Evolutionary conservation across 2,113 vertebrate genomes (phyloP), one percentile per base, ranked within the genome.

Genomic region (Apaloderma vittatum): DNA sequence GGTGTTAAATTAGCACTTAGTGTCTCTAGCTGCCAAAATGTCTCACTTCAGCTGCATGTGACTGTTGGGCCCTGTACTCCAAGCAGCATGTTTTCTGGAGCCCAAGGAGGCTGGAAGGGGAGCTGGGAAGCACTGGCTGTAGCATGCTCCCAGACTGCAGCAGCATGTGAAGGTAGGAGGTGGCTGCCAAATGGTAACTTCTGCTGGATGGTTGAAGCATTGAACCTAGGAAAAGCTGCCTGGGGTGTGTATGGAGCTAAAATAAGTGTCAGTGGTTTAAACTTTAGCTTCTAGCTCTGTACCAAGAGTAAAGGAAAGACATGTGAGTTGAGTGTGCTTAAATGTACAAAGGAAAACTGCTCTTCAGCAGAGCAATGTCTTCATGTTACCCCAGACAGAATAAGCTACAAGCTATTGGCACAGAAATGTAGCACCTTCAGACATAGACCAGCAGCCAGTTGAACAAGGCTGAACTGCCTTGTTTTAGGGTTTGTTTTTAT

Each of bases 111-210:
- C 63, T 81, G 76, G 66, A 40, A 34, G 32, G 72, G 32, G 30
- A 79, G 58, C 26, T 51, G 49, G 62, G n/a, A 68, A 77, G n/a
- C 27, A 9, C 9, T 3, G 1, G 3, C 27, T 0, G 0, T 22
- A 7, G 9, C 51, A 43, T 5, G 3, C 24, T 76, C 48, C 11
- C 26, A 27, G 21, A 1, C 18, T 13, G 18, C 1, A 3, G 27
- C 27, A 68, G 48, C 1, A 0, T 22, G 16, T 30, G 66, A 57
- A 88, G 46, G 13, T 3, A 6, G 51, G 72, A 70, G 43, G 12
- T 66, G 36, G n/a, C 83, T 86, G 63, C 68, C 46, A 32, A 59
- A 29, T 43, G 29, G 26, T 30, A 78, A 72, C 32, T 91, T 89
- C 61, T 66, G 21, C 36, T 86, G 61, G 29, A 18, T 61, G 17